These are phyloP conservation scores for Ardeotis arabs DNA, from an alignment of 2,113 vertebrate genomes.

Conservation along the genomic window DNA sequence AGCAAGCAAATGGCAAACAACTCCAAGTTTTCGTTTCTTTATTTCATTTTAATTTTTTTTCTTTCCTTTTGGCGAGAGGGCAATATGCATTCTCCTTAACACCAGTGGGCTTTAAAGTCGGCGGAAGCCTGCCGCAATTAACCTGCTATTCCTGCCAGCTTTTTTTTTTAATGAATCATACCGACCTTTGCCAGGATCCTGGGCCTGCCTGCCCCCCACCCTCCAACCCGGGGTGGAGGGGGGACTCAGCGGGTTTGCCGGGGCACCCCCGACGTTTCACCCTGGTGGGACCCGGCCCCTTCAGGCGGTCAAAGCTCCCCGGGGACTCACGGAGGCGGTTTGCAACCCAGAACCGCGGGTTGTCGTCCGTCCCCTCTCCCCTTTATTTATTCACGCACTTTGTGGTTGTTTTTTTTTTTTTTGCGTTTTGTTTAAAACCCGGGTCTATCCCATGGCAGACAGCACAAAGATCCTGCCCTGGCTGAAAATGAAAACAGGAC, in stretches of 20 bases:
- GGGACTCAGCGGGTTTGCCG: not conserved
- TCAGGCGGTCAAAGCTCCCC: not conserved
- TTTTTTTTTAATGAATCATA: not conserved
- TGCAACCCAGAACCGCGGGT: not conserved
- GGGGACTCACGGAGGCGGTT: not conserved
- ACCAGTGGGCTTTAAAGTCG: not conserved
- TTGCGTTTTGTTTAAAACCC: not conserved
- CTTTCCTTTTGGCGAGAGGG: not conserved
- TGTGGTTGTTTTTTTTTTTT: not conserved
- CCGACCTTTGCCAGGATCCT: not conserved
- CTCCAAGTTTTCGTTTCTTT: not conserved
- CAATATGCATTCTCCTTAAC: not conserved
- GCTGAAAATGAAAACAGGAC: not conserved
- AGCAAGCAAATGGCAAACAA: not conserved
- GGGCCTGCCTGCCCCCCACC: not conserved
- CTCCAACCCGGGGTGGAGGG: rapidly evolving
- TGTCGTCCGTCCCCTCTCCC: not conserved
- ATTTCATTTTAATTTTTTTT: not conserved
- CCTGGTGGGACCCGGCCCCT: not conserved
- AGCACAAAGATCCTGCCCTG: not conserved
- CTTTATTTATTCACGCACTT: not conserved
- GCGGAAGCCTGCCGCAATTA: not conserved
- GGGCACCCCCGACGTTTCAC: not conserved
- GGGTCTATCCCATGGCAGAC: not conserved
- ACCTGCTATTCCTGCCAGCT: not conserved